A percentile compares a stretch with the other conserved stretches of the same genome.
These are phyloP conservation scores for Thaumatotibia leucotreta DNA, from an alignment of 1,140 invertebrate species.

Conservation along the genomic window DNA sequence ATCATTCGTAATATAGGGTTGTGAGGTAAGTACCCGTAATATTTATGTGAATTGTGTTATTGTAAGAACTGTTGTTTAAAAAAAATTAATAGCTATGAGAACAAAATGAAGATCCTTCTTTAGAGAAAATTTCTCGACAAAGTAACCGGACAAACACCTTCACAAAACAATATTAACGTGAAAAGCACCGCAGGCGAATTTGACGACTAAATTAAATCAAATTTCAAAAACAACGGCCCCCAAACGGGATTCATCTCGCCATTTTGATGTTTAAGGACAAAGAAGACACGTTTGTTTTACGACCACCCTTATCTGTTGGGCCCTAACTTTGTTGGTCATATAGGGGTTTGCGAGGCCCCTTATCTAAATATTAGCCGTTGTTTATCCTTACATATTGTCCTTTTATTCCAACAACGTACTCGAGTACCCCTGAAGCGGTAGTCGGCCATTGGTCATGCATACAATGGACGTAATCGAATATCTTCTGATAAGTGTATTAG, in stretches of 20 bases:
- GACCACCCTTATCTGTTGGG: slow-evolving; percentile 27
- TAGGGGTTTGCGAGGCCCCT: slow-evolving; percentile 28
- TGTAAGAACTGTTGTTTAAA: too few species aligned
- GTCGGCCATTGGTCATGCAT: slow-evolving; percentile 26
- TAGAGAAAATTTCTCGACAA: slow-evolving; percentile 16
- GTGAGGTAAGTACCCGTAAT: too few species aligned
- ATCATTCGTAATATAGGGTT: too few species aligned
- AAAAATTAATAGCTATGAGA: too few species aligned
- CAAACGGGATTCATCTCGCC: slow-evolving; percentile 11
- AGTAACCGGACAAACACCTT: neutral
- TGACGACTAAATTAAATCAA: slow-evolving; percentile 10
- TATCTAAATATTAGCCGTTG: slow-evolving; percentile 48
- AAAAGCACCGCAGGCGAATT: neutral
- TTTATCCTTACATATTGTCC: slow-evolving; percentile 38
- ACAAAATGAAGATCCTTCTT: too few species aligned
- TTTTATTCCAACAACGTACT: slow-evolving; percentile 33
- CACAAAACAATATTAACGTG: neutral
- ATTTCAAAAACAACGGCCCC: neutral
- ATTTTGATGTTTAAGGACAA: slow-evolving; percentile 24
- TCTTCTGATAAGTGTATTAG: slow-evolving; percentile 1
- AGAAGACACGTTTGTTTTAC: slow-evolving; percentile 38
- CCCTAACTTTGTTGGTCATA: slow-evolving; percentile 34
- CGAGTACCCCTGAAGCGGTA: slow-evolving; percentile 30
- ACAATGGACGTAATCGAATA: slow-evolving; percentile 19
- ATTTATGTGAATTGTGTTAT: too few species aligned